Base-by-base conservation (phyloP, 2,113 vertebrate species). In the Lophotis ruficrista region DNA sequence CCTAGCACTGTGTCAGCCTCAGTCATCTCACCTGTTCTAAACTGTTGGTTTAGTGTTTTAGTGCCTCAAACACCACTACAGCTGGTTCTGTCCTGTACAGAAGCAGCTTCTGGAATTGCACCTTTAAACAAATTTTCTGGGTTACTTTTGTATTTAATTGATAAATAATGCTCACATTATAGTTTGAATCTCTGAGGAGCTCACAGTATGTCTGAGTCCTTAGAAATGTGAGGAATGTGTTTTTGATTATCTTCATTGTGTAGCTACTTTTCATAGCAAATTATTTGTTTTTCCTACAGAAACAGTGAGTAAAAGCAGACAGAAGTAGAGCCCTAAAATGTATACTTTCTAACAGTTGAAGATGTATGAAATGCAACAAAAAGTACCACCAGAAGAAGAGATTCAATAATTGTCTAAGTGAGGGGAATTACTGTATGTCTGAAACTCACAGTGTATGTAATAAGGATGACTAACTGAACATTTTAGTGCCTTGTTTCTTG, bases 401-500 rank as follows among this genome's bases (percentile, higher is more conserved):
- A 75, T 66, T 47, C 68, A 84, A 4, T 79, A 58, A 79, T 14
- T 84, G 38, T 75, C 64, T n/a, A 57, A 47, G 23, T 58, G 53
- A 91, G 38, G n/a, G 25, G 41, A 89, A 92, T 84, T 79, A 57
- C 53, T 75, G 1, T 79, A 56, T 48, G 38, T 81, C 58, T 94
- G 53, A 82, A 89, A 92, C 47, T 78, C 79, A 83, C 21, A 27
- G 38, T 0, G 0, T 84, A 54, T 61, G 47, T 95, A 88, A 77
- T 66, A 75, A 95, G 37, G 65, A 57, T 89, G 53, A 93, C 33
- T 81, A 82, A 86, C 61, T 92, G 90, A 89, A 72, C 37, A 72
- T 96, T 95, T 96, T 89, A 92, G 96, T 97, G 95, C 92, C 96
- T 96, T 96, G 38, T 92, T 94, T 92, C 60, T 92, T 95, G 88